Percentiles rank a stretch among this genome's conserved stretches.
Evolutionary conservation across 2,113 vertebrate genomes (phyloP).

Genomic region (Ailurus styani): DNA sequence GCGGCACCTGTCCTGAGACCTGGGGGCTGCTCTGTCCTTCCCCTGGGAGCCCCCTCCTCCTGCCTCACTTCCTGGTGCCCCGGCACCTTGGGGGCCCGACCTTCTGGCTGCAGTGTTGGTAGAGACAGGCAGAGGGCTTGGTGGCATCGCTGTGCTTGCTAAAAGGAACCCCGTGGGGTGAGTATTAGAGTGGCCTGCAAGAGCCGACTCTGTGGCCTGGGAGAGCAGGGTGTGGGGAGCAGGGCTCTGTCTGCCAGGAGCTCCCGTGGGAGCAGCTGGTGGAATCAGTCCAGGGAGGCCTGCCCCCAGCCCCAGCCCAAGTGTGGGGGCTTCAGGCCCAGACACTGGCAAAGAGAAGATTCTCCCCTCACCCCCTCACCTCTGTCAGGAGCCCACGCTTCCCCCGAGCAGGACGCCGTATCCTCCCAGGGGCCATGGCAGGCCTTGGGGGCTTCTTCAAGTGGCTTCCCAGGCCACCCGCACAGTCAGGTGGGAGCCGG

Average conservation of each 20-base stretch:
- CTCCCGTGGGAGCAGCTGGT: not conserved
- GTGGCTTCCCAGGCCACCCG: not conserved
- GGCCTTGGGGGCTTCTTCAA: not conserved
- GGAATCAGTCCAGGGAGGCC: not conserved
- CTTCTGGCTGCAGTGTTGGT: rapidly evolving
- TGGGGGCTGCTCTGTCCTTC: too few relatives aligned
- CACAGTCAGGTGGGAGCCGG: not conserved
- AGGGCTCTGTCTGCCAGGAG: too few relatives aligned
- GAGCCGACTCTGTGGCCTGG: not conserved
- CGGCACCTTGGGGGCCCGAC: too few relatives aligned
- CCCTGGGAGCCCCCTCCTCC: too few relatives aligned
- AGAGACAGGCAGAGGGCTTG: not conserved
- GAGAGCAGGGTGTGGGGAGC: too few relatives aligned
- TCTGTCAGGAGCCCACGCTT: not conserved
- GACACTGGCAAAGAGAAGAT: not conserved
- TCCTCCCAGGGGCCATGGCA: rapidly evolving
- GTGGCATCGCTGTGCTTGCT: rapidly evolving
- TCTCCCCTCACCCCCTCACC: not conserved
- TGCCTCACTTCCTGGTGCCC: not conserved
- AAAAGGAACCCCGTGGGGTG: not conserved
- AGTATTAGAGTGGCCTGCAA: not conserved
- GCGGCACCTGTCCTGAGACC: too few relatives aligned
- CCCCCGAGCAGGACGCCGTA: not conserved
- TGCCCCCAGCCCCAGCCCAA: not conserved
- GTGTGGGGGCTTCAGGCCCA: not conserved